Base-by-base conservation (phyloP, 2,113 vertebrate genomes). In the Lepidiolamprologus cunningtoni region DNA sequence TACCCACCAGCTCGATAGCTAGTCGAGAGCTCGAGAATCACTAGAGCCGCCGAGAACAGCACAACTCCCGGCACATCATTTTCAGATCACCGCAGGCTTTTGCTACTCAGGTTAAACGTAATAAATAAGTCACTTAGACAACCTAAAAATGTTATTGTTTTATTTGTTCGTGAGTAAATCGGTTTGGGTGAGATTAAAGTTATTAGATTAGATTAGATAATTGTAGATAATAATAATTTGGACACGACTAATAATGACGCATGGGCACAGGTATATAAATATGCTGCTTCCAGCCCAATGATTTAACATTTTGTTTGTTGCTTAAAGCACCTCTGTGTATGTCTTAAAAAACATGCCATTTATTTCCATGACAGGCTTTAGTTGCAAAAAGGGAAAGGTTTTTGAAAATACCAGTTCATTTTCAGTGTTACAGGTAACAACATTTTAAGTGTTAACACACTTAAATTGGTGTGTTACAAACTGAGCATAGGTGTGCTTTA, bases 11-110 rank as follows among this genome's bases (percentile, higher is more conserved):
- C 5, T 52, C 9, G 1, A n/a, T 52, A 52, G 50, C 17, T 50
- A 9, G 16, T 2, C 8, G 8, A 1, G 47, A 52, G 17, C 19
- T 52, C 0, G 14, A 47, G 45, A 1, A 1, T 47, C 45, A 47
- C 7, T 47, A 2, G 1, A 47, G 45, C 45, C 45, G 1, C 45
- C 1, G 2, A 47, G 45, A 47, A 16, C 1, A 1, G 14, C 14
- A 16, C 45, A 47, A 47, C 7, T 47, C 14, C 45, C 2, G 1
- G 45, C 7, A 50, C 45, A 50, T 50, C 45, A 17, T 17, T 17
- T 17, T 17, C 16, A 50, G 47, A 50, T 50, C 16, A 50, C 47
- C 1, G 16, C 47, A 0, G 16, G 0, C 2, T 50, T 50, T 50
- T 0, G 16, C 16, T 17, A 50, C 47, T 50, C 47, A 50, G 16